These are phyloP conservation scores for Lutjanus campechanus DNA, from an alignment of 2,797 vertebrate species.

Conservation along the genomic window DNA sequence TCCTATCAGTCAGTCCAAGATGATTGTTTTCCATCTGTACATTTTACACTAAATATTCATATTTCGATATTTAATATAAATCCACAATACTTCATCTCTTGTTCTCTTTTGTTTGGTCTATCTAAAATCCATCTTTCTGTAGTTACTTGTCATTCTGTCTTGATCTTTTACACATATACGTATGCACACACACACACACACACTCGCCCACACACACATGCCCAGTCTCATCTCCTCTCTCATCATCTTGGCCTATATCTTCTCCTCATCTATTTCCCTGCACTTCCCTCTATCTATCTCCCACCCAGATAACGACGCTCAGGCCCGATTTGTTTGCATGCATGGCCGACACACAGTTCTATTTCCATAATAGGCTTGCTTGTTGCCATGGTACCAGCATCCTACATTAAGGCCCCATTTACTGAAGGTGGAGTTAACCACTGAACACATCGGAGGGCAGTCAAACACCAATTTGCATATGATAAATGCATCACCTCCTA, in stretches of 20 bases:
- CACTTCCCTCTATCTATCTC: slow-evolving; percentile 30
- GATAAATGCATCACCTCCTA: slow-evolving; percentile 43
- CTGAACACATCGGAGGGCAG: slow-evolving; percentile 33
- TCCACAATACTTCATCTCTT: background rate
- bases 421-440: slow-evolving; percentile 37
- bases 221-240: slow-evolving; percentile 33
- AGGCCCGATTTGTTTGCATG: slow-evolving; percentile 60
- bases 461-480: slow-evolving; percentile 57
- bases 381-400: slow-evolving; percentile 71
- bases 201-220: slow-evolving; percentile 23
- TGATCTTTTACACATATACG: background rate
- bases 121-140: background rate
- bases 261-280: slow-evolving; percentile 27
- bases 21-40: background rate
- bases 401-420: slow-evolving; percentile 47
- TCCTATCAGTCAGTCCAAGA: background rate
- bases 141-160: background rate
- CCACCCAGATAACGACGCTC: slow-evolving; percentile 34
- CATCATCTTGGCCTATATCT: slow-evolving; percentile 48
- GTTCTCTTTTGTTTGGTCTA: background rate
- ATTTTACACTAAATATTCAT: slow-evolving; percentile 6
- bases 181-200: slow-evolving; percentile 18
- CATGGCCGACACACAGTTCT: slow-evolving; percentile 21
- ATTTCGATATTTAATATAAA: background rate
- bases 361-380: slow-evolving; percentile 65